phyloP scores from a whole-genome alignment of 2,888 invertebrate genomes.

The Cephus pygmeus region DNA sequence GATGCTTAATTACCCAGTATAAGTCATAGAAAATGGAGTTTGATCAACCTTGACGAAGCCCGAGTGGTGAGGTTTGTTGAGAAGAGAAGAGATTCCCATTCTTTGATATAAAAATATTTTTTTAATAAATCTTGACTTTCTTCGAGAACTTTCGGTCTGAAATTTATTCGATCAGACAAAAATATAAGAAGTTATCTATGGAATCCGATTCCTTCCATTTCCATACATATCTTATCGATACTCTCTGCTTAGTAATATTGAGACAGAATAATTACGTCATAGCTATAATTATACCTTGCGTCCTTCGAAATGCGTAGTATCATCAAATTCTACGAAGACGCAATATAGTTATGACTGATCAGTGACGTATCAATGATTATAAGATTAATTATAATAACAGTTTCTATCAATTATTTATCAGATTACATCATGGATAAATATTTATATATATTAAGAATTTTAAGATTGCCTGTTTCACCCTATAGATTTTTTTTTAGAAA shows the following conservation, averaged over 20 bases:
- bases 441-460: too few relatives aligned
- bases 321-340: not conserved
- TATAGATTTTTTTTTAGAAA: too few relatives aligned
- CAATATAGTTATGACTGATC: too few relatives aligned
- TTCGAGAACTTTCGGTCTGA: not conserved
- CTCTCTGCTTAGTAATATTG: not conserved
- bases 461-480: too few relatives aligned
- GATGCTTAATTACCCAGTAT: not conserved
- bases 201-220: not conserved
- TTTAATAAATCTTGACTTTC: not conserved
- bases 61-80: not conserved
- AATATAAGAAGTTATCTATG: not conserved
- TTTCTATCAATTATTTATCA: too few relatives aligned
- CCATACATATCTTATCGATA: not conserved
- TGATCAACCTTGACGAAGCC: not conserved
- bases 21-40: not conserved
- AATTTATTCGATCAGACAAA: not conserved
- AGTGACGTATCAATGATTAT: too few relatives aligned
- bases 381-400: too few relatives aligned
- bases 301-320: not conserved
- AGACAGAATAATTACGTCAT: not conserved
- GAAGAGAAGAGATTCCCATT: not conserved
- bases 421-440: too few relatives aligned
- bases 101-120: not conserved
- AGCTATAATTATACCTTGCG: not conserved